phyloP scores from a whole-genome alignment of 2,888 invertebrate genomes.

The Acanthopleura granulata region DNA sequence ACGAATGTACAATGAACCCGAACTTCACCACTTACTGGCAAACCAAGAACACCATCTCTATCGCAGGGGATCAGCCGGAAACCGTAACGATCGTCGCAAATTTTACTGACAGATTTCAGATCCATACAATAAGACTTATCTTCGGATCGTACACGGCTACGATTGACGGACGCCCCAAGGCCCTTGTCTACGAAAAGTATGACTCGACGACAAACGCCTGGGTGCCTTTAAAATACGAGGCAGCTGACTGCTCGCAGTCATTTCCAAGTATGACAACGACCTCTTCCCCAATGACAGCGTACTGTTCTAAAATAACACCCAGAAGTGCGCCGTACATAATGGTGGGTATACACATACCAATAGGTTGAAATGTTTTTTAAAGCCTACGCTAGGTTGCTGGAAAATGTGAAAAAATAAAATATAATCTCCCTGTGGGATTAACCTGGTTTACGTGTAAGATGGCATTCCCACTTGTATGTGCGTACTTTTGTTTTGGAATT shows the following conservation, averaged over 20 bases:
- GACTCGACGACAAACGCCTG: slow-evolving; percentile 21
- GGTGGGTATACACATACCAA: too few species aligned
- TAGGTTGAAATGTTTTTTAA: too few species aligned
- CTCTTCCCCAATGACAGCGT: slow-evolving; percentile 22
- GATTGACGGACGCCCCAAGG: slow-evolving; percentile 34
- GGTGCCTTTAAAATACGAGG: slow-evolving; percentile 31
- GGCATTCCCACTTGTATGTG: too few species aligned
- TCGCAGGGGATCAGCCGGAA: slow-evolving; percentile 10
- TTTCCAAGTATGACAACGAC: slow-evolving; percentile 27
- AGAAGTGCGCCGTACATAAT: too few species aligned
- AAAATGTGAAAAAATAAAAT: too few species aligned
- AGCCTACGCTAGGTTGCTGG: too few species aligned
- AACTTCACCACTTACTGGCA: slow-evolving; percentile 35
- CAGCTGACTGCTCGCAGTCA: slow-evolving; percentile 27
- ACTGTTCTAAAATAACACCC: not conserved
- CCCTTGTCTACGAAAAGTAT: slow-evolving; percentile 33
- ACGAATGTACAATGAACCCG: not conserved
- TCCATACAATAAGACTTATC: slow-evolving; percentile 27
- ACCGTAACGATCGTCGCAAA: slow-evolving; percentile 27
- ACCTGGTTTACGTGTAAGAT: too few species aligned
- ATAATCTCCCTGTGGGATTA: too few species aligned
- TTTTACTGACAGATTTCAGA: slow-evolving; percentile 31
- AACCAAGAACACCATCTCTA: slow-evolving; percentile 29
- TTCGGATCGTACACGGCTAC: slow-evolving; percentile 23
- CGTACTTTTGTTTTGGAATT: too few species aligned